Percentiles rank a stretch among this genome's conserved stretches.
phyloP scores from a whole-genome alignment of 2,113 vertebrate species.

The Bothrops jararaca region DNA sequence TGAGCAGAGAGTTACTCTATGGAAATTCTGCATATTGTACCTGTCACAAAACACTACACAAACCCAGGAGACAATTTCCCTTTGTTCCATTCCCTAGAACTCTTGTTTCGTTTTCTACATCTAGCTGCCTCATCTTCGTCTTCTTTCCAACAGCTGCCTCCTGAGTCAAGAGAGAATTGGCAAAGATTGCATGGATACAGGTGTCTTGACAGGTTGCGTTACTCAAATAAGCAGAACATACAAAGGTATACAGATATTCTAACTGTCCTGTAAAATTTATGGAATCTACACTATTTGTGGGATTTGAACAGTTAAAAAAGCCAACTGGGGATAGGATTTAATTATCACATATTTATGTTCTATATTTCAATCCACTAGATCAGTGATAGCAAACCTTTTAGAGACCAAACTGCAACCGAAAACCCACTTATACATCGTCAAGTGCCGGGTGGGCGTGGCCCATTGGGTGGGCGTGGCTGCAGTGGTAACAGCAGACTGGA shows the following conservation, averaged over 20 bases:
- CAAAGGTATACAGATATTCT: neutral
- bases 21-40: conserved; percentile 66
- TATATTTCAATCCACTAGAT: neutral
- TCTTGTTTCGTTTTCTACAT: neutral
- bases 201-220: conserved; percentile 29
- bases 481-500: no score
- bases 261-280: neutral
- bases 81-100: neutral
- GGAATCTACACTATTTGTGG: neutral
- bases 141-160: neutral
- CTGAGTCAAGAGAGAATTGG: neutral
- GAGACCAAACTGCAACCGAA: no score
- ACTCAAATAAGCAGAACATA: conserved; percentile 15
- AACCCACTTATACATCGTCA: no score
- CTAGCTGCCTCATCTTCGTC: neutral
- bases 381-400: no score
- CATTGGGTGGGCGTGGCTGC: no score
- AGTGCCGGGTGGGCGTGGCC: no score
- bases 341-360: neutral
- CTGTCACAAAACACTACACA: conserved; percentile 30
- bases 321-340: neutral
- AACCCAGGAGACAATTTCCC: neutral
- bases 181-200: neutral
- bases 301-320: neutral
- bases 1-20: conserved; percentile 72